A percentile compares a stretch with the other conserved stretches of the same genome.
Evolutionary conservation across 2,797 vertebrate species (phyloP).

Genomic region (Sebastes steindachneri): DNA sequence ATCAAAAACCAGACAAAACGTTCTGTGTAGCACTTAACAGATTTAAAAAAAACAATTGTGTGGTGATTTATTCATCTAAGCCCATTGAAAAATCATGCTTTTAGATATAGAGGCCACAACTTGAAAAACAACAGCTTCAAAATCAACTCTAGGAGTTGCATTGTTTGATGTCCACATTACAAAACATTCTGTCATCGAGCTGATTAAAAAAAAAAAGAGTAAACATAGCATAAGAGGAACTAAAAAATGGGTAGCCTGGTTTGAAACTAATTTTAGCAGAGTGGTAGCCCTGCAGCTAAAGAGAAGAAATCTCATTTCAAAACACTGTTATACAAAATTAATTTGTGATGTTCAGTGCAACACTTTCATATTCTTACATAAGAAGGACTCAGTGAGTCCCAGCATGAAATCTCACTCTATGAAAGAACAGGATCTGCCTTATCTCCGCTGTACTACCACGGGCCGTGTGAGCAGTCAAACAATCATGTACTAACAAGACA

Average conservation of each 20-base stretch:
- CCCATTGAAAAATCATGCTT: neutral
- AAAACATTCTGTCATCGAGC: neutral
- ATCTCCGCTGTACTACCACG: conserved; percentile 9
- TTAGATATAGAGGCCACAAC: neutral
- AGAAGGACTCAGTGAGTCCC: neutral
- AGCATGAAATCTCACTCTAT: neutral
- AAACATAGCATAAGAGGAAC: neutral
- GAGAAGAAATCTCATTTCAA: neutral
- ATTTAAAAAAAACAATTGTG: neutral
- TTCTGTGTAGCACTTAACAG: neutral
- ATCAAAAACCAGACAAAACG: neutral
- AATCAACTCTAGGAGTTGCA: neutral
- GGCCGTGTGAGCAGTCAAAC: conserved; percentile 41
- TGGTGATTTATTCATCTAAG: neutral
- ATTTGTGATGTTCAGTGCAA: neutral
- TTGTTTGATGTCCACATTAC: neutral
- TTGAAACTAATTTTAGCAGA: neutral
- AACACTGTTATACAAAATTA: neutral
- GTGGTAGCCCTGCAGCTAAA: neutral
- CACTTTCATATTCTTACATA: conserved; percentile 4
- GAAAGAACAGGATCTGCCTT: conserved; percentile 17
- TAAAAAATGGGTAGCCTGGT: neutral
- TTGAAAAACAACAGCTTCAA: neutral
- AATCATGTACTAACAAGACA: conserved; percentile 38
- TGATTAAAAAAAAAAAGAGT: neutral